Evolutionary conservation across 2,888 invertebrate genomes (phyloP).

Genomic region (Diachrysia chrysitis): DNA sequence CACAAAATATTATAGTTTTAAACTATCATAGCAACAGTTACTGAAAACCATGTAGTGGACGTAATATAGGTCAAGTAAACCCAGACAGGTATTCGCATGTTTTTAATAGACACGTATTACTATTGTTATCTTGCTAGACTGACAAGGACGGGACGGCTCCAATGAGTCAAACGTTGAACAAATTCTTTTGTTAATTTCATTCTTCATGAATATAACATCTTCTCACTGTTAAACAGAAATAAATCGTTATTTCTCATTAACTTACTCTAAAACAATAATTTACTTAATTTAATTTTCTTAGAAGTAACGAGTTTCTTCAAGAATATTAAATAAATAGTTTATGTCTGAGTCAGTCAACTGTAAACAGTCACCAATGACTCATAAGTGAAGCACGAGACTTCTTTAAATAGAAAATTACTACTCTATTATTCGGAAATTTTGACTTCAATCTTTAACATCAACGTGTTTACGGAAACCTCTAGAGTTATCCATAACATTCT

Average conservation of each 20-base stretch:
- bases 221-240: neutral
- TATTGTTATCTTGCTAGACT: slow-evolving; percentile 63
- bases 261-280: neutral
- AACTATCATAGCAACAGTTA: slow-evolving; percentile 35
- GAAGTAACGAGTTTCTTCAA: neutral
- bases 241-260: slow-evolving; percentile 4
- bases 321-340: too few relatives aligned
- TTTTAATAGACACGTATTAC: slow-evolving; percentile 72
- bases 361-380: slow-evolving; percentile 16
- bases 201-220: slow-evolving; percentile 19
- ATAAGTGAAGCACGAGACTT: slow-evolving; percentile 14
- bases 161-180: slow-evolving; percentile 28
- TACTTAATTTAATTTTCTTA: neutral
- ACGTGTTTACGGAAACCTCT: neutral
- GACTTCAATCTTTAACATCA: neutral
- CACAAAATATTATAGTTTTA: neutral
- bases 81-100: slow-evolving; percentile 67
- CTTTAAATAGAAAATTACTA: slow-evolving; percentile 39
- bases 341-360: neutral
- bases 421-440: slow-evolving; percentile 29
- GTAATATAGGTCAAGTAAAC: slow-evolving; percentile 69
- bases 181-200: slow-evolving; percentile 46
- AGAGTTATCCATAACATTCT: slow-evolving; percentile 11
- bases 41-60: slow-evolving; percentile 45
- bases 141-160: slow-evolving; percentile 47